These are phyloP conservation scores for Conus ventricosus DNA, from an alignment of 1,140 invertebrate genomes.

Conservation along the genomic window DNA sequence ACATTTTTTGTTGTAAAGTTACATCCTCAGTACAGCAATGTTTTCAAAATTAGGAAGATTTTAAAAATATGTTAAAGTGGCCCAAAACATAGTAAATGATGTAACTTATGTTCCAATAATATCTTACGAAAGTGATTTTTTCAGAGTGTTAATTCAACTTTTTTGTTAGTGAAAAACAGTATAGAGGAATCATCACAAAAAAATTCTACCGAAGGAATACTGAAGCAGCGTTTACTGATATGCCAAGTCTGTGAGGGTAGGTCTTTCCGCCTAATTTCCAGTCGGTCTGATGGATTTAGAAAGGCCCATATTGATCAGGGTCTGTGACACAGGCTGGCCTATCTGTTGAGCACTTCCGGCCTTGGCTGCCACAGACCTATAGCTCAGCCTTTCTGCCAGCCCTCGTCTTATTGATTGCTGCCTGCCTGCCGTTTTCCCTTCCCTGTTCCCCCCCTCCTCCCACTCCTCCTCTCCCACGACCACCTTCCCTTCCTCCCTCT, in stretches of 20 bases:
- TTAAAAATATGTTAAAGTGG: too few relatives aligned
- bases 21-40: too few relatives aligned
- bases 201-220: neutral
- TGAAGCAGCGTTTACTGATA: neutral
- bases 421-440: neutral
- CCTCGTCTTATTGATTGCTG: neutral
- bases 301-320: slow-evolving; percentile 1
- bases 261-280: neutral
- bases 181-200: neutral
- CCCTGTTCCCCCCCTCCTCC: neutral
- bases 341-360: slow-evolving; percentile 9
- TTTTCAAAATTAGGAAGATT: too few relatives aligned
- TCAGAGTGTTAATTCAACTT: too few relatives aligned
- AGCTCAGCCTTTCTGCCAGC: slow-evolving; percentile 2
- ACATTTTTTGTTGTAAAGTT: too few relatives aligned
- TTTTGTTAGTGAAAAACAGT: neutral
- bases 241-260: neutral
- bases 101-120: too few relatives aligned
- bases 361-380: neutral
- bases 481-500: neutral
- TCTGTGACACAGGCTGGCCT: slow-evolving; percentile 5
- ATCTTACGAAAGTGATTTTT: too few relatives aligned
- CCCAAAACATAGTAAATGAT: too few relatives aligned
- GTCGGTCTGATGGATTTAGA: neutral
- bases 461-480: neutral